These are phyloP conservation scores for Tychaedon coryphoeus DNA, from an alignment of 2,113 vertebrate genomes.

Conservation along the genomic window DNA sequence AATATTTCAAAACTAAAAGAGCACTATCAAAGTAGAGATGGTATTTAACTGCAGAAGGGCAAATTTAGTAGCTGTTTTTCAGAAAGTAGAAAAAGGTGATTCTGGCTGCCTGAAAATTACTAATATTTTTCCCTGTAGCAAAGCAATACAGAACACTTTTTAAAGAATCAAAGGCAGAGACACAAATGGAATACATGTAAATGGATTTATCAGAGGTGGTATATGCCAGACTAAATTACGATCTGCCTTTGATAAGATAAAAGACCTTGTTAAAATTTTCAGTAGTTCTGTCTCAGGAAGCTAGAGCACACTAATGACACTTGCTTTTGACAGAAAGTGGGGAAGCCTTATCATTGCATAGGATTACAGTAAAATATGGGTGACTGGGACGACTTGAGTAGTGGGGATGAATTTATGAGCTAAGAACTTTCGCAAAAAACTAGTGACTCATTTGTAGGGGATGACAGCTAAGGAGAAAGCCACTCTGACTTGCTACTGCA, in stretches of 20 bases:
- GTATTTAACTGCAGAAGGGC: background rate
- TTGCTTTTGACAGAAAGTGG: background rate
- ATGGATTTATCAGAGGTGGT: background rate
- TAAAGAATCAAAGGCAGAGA: background rate
- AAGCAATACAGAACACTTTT: background rate
- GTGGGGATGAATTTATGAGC: background rate
- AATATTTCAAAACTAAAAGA: background rate
- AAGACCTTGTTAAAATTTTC: slow-evolving; percentile 25
- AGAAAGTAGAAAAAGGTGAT: background rate
- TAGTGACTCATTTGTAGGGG: background rate
- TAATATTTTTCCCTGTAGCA: background rate
- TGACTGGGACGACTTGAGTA: background rate
- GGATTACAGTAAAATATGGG: background rate
- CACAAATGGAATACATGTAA: background rate
- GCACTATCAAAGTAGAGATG: background rate
- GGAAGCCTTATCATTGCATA: background rate
- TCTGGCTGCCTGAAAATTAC: background rate
- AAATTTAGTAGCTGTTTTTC: background rate
- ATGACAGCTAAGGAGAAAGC: background rate
- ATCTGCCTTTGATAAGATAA: background rate
- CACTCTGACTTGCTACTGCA: fast-evolving
- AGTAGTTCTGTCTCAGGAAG: background rate
- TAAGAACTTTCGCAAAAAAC: background rate
- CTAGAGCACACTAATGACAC: background rate
- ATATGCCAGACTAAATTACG: background rate